Percentiles rank a stretch among this genome's conserved stretches.
These are phyloP conservation scores for Euglossa dilemma DNA, from an alignment of 1,140 invertebrate species.

Conservation along the genomic window DNA sequence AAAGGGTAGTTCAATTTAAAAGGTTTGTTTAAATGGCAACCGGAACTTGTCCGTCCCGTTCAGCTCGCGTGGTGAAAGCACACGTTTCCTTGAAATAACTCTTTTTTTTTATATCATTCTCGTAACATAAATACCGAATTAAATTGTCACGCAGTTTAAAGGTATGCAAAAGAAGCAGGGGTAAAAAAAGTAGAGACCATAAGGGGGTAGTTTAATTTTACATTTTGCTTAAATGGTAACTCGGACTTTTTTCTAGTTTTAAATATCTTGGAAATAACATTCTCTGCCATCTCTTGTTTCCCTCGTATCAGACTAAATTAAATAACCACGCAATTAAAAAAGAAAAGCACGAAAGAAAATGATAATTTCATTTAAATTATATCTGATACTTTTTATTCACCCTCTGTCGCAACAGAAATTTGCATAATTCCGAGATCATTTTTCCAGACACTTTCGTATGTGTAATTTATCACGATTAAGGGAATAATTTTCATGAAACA, in stretches of 20 bases:
- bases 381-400: no score
- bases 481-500: no score
- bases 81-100: background rate
- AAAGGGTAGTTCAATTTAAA: background rate
- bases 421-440: no score
- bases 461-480: no score
- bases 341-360: no score
- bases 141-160: background rate
- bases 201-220: background rate
- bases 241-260: background rate
- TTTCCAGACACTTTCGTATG: no score
- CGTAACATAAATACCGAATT: background rate
- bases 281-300: no score
- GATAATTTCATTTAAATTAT: no score
- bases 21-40: background rate
- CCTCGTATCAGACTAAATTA: no score
- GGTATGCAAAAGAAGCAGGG: background rate
- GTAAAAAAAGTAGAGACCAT: background rate
- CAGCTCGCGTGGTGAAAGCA: background rate
- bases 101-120: background rate
- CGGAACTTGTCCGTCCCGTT: background rate
- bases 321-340: no score
- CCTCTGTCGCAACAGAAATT: no score
- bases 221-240: background rate
- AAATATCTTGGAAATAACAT: no score